phyloP scores from a whole-genome alignment of 2,888 invertebrate species.

The Drosophila austrosaltans region DNA sequence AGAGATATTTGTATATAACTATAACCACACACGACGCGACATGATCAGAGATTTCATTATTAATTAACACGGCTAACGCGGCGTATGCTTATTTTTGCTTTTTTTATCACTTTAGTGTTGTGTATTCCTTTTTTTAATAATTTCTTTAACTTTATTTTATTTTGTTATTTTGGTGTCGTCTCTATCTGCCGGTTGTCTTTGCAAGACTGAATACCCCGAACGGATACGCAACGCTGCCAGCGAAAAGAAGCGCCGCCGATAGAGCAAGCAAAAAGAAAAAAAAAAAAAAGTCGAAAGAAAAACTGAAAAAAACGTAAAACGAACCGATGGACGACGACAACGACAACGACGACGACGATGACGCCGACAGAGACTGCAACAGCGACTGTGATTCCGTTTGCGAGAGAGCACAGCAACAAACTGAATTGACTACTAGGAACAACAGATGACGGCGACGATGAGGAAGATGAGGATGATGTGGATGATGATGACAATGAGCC shows the following conservation, averaged over 20 bases:
- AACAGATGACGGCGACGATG: conserved; percentile 39
- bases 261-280: conserved; percentile 48
- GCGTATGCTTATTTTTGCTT: conserved; percentile 56
- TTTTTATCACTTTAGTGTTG: background rate
- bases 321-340: conserved; percentile 17
- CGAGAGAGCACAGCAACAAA: conserved; percentile 63
- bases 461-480: conserved; percentile 21
- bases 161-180: conserved; percentile 69
- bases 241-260: conserved; percentile 45
- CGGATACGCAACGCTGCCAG: conserved; percentile 69
- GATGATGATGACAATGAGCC: conserved; percentile 16
- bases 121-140: conserved; percentile 26
- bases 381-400: conserved; percentile 55
- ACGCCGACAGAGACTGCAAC: conserved; percentile 23
- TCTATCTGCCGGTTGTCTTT: conserved; percentile 83
- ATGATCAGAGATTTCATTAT: conserved; percentile 26
- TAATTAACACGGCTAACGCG: conserved; percentile 35
- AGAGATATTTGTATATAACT: background rate
- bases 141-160: conserved; percentile 11
- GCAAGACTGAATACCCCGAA: conserved; percentile 79
- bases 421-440: conserved; percentile 65
- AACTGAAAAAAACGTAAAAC: conserved; percentile 13
- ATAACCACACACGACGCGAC: conserved; percentile 57
- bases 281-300: conserved; percentile 18
- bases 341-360: conserved; percentile 23